A percentile compares a stretch with the other conserved stretches of the same genome.
Conservation (phyloP, 2,888 invertebrate genomes). For the Rutpela maculata region DNA sequence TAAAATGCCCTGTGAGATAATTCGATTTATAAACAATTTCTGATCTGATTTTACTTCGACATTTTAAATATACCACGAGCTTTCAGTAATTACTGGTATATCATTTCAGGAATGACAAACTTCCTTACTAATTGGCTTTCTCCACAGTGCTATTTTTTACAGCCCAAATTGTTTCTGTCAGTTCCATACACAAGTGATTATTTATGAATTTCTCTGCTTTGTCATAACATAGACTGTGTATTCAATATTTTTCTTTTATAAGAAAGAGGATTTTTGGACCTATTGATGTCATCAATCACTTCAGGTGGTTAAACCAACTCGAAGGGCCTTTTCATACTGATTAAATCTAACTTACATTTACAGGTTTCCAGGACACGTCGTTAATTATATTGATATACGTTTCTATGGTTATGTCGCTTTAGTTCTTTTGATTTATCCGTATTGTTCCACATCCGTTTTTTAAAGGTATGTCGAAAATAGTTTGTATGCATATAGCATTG, state of each 20-base stretch:
- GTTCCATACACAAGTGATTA: slow-evolving; percentile 11
- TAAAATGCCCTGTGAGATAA: too few species aligned
- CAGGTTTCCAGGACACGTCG: slow-evolving; percentile 20
- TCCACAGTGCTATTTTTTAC: slow-evolving; percentile 1
- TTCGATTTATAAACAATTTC: too few species aligned
- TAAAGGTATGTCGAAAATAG: background rate
- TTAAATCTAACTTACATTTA: slow-evolving; percentile 30
- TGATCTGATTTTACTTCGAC: too few species aligned
- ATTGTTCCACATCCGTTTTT: background rate
- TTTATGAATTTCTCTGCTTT: background rate
- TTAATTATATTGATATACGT: slow-evolving; percentile 20
- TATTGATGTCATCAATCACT: slow-evolving; percentile 15
- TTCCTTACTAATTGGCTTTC: background rate
- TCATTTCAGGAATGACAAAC: slow-evolving; percentile 12
- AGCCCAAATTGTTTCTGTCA: slow-evolving; percentile 31
- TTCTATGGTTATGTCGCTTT: slow-evolving; percentile 2
- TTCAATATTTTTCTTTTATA: slow-evolving; percentile 18
- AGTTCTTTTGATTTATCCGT: background rate
- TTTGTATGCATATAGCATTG: background rate
- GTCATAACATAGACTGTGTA: background rate
- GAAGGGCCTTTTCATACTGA: slow-evolving; percentile 14
- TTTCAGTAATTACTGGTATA: background rate
- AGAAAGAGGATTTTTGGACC: background rate
- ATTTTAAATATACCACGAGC: too few species aligned
- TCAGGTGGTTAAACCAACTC: background rate